A percentile compares a stretch with the other conserved stretches of the same genome.
phyloP scores from a whole-genome alignment of 2,797 vertebrate genomes.

The Monodelphis domestica region DNA sequence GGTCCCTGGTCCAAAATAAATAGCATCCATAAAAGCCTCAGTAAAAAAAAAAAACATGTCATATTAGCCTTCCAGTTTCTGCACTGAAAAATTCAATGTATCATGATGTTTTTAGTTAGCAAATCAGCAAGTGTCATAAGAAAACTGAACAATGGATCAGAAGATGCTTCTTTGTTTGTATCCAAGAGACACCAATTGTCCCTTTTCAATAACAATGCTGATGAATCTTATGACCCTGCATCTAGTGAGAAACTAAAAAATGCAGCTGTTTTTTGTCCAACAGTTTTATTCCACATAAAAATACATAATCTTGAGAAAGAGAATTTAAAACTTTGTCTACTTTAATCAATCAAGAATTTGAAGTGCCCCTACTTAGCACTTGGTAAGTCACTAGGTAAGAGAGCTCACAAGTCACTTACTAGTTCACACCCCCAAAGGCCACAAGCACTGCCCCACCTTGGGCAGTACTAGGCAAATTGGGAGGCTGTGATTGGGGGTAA shows the following conservation, averaged over 20 bases:
- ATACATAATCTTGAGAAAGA: slow-evolving; percentile 18
- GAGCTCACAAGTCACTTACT: too few species aligned
- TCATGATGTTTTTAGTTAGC: slow-evolving; percentile 49
- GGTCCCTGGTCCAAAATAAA: slow-evolving; percentile 53
- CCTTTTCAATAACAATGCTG: slow-evolving; percentile 42
- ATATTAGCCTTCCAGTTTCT: slow-evolving; percentile 62
- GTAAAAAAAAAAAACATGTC: slow-evolving; percentile 51
- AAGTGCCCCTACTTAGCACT: too few species aligned
- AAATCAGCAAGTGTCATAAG: slow-evolving; percentile 55
- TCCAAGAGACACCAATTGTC: slow-evolving; percentile 41
- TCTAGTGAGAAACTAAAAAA: slow-evolving; percentile 2
- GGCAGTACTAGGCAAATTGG: too few species aligned
- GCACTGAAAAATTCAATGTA: slow-evolving; percentile 48
- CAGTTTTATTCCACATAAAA: slow-evolving; percentile 37
- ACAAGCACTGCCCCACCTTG: too few species aligned
- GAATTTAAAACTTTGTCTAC: too few species aligned
- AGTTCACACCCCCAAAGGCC: too few species aligned
- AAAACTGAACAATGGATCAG: slow-evolving; percentile 59
- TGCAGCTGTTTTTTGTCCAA: slow-evolving; percentile 22
- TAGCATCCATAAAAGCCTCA: slow-evolving; percentile 30
- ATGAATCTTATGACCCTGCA: slow-evolving; percentile 38
- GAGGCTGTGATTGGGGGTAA: too few species aligned
- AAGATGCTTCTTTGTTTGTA: slow-evolving; percentile 22
- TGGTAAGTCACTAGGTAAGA: too few species aligned
- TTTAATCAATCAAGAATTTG: too few species aligned